Evolutionary conservation across 2,797 vertebrate species (phyloP).

Genomic region (Catharus ustulatus): DNA sequence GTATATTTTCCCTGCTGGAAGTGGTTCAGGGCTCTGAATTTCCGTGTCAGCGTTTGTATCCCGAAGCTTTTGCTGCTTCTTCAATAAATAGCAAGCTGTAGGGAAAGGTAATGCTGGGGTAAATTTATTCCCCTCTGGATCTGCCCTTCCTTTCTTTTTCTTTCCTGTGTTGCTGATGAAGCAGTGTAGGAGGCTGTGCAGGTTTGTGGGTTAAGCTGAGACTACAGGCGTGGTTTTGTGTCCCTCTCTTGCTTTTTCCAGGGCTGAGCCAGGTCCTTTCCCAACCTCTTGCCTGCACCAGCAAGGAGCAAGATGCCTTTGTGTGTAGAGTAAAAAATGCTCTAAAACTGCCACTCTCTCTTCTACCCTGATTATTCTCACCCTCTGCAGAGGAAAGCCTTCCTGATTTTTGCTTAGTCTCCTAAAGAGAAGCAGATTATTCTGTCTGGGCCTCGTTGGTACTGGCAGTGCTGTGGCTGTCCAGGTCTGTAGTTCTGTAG

Average conservation of each 20-base stretch:
- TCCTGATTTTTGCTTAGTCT: background rate
- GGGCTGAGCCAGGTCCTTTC: background rate
- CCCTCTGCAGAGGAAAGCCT: background rate
- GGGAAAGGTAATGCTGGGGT: background rate
- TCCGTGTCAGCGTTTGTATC: constrained; percentile 27
- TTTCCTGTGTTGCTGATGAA: background rate
- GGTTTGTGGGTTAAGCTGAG: background rate
- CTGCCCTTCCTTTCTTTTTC: background rate
- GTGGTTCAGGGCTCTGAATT: constrained; percentile 49
- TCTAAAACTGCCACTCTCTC: background rate
- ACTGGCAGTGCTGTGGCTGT: background rate
- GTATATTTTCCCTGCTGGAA: constrained; percentile 63
- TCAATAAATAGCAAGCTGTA: constrained; percentile 33
- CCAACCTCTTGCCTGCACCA: background rate
- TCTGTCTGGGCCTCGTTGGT: background rate
- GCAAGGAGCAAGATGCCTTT: background rate
- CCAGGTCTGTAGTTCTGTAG: background rate
- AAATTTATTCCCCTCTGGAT: background rate
- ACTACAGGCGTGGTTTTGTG: background rate
- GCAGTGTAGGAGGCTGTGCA: background rate
- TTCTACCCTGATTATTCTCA: background rate
- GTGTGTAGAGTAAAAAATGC: background rate
- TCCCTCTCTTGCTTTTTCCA: background rate
- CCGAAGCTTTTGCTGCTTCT: constrained; percentile 48
- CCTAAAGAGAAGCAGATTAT: background rate